These are phyloP conservation scores for Acropora yongei DNA, from an alignment of 64 coral and sea anemone species.

Conservation along the genomic window DNA sequence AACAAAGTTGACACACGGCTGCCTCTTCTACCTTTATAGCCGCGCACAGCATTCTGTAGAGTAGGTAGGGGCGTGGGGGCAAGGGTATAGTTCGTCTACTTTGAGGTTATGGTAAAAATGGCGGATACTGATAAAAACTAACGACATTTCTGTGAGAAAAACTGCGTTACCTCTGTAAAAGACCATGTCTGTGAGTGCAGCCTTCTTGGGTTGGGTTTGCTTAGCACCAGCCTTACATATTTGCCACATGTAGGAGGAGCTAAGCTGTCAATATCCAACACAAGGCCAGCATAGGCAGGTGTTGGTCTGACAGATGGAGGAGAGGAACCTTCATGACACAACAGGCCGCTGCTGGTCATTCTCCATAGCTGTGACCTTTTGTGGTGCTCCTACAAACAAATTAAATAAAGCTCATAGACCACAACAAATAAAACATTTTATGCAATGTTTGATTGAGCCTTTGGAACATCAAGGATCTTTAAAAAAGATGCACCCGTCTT, in stretches of 20 bases:
- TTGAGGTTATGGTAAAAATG: too few species aligned
- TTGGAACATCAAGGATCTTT: too few species aligned
- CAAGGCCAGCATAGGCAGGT: conserved; percentile 74
- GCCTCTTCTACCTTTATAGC: too few species aligned
- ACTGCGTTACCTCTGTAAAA: conserved; percentile 81
- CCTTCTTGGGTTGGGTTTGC: conserved; percentile 82
- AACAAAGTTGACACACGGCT: too few species aligned
- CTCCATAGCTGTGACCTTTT: conserved; percentile 97
- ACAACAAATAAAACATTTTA: too few species aligned
- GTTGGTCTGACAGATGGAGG: conserved; percentile 85
- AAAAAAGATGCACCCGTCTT: too few species aligned
- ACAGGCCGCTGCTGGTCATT: conserved; percentile 78
- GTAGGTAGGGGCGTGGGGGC: too few species aligned
- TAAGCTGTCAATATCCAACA: conserved; percentile 91
- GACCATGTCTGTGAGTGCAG: conserved; percentile 91
- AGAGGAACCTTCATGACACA: conserved; percentile 92
- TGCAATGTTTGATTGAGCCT: too few species aligned
- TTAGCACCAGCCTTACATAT: conserved; percentile 80
- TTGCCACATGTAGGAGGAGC: conserved; percentile 91
- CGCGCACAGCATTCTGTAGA: too few species aligned
- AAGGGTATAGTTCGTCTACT: too few species aligned
- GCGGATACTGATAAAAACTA: too few species aligned
- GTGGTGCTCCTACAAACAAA: conserved; percentile 69
- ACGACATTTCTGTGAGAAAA: neutral
- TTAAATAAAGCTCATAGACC: neutral